Evolutionary conservation across 2,888 invertebrate species (phyloP).

Genomic region (Dendrolimus pini): DNA sequence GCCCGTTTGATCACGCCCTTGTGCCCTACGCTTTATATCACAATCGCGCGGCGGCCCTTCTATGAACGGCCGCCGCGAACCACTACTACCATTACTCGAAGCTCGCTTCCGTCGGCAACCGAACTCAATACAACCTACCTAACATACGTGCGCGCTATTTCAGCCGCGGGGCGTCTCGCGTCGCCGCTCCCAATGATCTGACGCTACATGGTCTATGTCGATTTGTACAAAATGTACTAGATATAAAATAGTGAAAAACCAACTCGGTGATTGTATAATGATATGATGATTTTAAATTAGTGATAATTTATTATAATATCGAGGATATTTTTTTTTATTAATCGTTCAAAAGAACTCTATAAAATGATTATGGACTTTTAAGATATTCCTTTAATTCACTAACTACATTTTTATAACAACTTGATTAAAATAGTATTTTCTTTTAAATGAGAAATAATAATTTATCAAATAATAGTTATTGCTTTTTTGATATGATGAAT

Average conservation of each 20-base stretch:
- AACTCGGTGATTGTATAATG: slow-evolving; percentile 46
- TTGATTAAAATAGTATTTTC: slow-evolving; percentile 69
- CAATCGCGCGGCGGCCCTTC: neutral
- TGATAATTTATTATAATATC: slow-evolving; percentile 38
- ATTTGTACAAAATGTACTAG: slow-evolving; percentile 34
- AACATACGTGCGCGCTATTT: no score
- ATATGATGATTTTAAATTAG: slow-evolving; percentile 47
- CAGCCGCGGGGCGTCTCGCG: no score
- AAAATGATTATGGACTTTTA: slow-evolving; percentile 66
- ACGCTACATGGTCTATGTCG: slow-evolving; percentile 16
- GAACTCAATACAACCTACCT: neutral
- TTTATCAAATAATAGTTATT: slow-evolving; percentile 74
- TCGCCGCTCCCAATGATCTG: slow-evolving; percentile 24
- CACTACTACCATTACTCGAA: neutral
- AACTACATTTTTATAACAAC: slow-evolving; percentile 72
- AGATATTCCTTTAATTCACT: slow-evolving; percentile 69
- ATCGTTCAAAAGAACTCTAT: slow-evolving; percentile 72
- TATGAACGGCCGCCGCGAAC: neutral
- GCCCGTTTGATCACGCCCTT: neutral
- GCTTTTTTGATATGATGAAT: slow-evolving; percentile 72
- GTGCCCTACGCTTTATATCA: slow-evolving; percentile 1
- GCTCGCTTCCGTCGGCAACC: neutral
- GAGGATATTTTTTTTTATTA: slow-evolving; percentile 22
- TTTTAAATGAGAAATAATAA: slow-evolving; percentile 60
- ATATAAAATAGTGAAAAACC: slow-evolving; percentile 33